Evolutionary conservation across 2,797 vertebrate species (phyloP).

Genomic region (Trachurus trachurus): DNA sequence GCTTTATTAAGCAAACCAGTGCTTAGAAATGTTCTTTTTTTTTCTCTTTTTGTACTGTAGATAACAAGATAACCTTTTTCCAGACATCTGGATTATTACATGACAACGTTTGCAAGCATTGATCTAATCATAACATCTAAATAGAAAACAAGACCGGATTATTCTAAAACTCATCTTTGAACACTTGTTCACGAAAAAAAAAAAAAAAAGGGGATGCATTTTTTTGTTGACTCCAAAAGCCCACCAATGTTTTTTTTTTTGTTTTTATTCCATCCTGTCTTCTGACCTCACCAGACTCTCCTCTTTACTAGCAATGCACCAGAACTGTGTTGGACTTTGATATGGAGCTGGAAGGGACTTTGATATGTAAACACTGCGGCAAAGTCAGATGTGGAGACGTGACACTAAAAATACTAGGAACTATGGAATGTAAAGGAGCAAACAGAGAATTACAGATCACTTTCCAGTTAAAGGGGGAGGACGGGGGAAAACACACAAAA

Average conservation of each 20-base stretch:
- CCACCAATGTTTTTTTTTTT: constrained; percentile 8
- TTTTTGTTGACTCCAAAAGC: constrained; percentile 52
- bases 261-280: neutral
- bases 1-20: constrained; percentile 73
- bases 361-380: constrained; percentile 64
- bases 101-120: constrained; percentile 82
- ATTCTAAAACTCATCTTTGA: constrained; percentile 69
- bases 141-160: constrained; percentile 78
- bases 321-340: constrained; percentile 54
- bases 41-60: constrained; percentile 53
- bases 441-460: constrained; percentile 36
- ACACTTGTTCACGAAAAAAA: constrained; percentile 61
- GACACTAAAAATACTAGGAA: constrained; percentile 45
- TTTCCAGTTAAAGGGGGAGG: constrained; percentile 25
- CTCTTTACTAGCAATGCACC: constrained; percentile 47
- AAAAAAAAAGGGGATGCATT: constrained; percentile 49
- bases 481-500: constrained; percentile 64
- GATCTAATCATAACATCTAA: constrained; percentile 80
- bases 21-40: constrained; percentile 55
- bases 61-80: constrained; percentile 68
- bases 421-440: constrained; percentile 55
- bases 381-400: constrained; percentile 39
- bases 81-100: constrained; percentile 77
- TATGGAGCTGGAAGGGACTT: constrained; percentile 51
- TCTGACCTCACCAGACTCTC: constrained; percentile 40